These are phyloP conservation scores for Brachionus asplanchnoidis DNA, from an alignment of 1,140 invertebrate species.

Conservation along the genomic window DNA sequence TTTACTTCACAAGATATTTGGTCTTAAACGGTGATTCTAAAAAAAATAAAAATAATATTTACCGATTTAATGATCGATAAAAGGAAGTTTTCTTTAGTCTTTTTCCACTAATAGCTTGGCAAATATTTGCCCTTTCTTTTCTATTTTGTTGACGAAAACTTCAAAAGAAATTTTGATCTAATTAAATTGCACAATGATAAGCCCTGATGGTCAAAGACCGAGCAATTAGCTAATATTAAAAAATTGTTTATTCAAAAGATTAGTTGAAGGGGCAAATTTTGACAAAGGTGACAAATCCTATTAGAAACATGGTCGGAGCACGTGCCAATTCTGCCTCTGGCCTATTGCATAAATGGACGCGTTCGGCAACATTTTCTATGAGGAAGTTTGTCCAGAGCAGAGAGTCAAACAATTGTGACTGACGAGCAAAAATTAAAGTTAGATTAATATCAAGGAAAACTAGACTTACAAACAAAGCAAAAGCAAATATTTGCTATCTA, in stretches of 20 bases:
- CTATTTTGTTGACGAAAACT: neutral
- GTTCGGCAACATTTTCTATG: neutral
- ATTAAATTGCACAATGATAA: conserved; percentile 19
- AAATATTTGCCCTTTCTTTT: conserved; percentile 3
- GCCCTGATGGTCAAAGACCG: neutral
- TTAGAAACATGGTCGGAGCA: neutral
- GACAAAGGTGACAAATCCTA: neutral
- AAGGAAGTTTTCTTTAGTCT: conserved; percentile 2
- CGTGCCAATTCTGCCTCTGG: neutral
- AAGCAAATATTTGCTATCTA: conserved; percentile 32
- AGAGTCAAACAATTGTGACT: conserved; percentile 4
- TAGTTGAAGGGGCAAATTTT: neutral
- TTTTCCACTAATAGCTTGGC: conserved; percentile 7
- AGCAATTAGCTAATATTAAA: neutral
- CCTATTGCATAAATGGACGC: neutral
- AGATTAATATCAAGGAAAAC: conserved; percentile 30
- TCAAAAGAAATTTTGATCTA: neutral
- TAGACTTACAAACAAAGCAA: conserved; percentile 1
- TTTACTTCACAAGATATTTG: neutral
- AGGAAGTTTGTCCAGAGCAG: neutral
- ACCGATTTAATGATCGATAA: conserved; percentile 4
- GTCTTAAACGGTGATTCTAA: neutral
- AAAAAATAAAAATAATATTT: conserved; percentile 13
- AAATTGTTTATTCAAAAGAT: neutral
- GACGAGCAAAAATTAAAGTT: neutral